Conservation (phyloP, 2,797 vertebrate species). For the Pachyuromys duprasi region DNA sequence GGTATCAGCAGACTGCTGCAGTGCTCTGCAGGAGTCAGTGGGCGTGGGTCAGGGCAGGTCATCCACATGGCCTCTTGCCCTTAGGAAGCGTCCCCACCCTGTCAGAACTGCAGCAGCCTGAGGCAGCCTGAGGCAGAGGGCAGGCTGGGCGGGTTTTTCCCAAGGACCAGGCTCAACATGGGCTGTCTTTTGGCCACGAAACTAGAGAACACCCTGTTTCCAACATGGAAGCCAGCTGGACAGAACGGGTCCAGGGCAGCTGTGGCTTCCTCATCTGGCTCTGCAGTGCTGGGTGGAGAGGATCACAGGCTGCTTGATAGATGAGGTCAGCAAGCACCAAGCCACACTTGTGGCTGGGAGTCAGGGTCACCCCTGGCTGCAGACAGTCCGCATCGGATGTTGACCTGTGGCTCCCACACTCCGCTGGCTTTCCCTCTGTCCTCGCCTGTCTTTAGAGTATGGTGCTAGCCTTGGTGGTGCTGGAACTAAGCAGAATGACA, state of each 20-base stretch:
- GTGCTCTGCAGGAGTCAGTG: neutral
- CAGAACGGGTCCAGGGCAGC: conserved; percentile 64
- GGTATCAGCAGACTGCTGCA: neutral
- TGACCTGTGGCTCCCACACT: neutral
- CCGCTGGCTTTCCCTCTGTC: neutral
- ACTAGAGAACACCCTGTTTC: conserved; percentile 73
- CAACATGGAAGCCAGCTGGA: conserved; percentile 67
- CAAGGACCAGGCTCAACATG: conserved; percentile 59
- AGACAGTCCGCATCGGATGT: neutral
- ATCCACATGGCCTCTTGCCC: neutral
- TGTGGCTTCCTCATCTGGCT: conserved; percentile 69
- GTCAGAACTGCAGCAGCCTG: neutral
- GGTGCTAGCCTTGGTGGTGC: neutral
- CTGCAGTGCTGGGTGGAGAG: conserved; percentile 43
- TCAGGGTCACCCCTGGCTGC: neutral
- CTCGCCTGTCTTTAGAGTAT: neutral
- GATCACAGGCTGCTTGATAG: conserved; percentile 28
- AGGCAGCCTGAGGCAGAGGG: neutral
- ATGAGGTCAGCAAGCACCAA: neutral
- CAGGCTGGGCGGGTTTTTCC: conserved; percentile 67
- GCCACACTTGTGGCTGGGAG: neutral
- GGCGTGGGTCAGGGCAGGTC: neutral
- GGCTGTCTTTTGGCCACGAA: conserved; percentile 65
- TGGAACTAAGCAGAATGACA: neutral
- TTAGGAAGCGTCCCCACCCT: conserved; percentile 21